These are phyloP conservation scores for Berghia stephanieae DNA, from an alignment of 1,140 invertebrate species.

Conservation along the genomic window DNA sequence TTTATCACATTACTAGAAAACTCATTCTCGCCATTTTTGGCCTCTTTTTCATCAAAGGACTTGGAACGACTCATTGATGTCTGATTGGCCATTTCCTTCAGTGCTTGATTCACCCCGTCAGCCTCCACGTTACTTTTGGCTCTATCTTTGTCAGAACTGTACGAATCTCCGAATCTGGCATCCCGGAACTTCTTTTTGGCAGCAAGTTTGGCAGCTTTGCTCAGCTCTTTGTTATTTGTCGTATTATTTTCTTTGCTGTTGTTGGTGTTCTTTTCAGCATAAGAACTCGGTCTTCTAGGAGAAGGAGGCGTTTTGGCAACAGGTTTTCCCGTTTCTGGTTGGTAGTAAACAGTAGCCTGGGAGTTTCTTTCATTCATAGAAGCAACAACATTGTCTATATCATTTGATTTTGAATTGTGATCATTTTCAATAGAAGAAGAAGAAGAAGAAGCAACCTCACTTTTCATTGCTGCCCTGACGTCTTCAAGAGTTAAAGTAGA, in stretches of 20 bases:
- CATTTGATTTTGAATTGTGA: too few species aligned
- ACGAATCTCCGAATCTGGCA: conserved; percentile 55
- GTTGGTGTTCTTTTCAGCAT: background rate
- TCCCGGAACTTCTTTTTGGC: conserved; percentile 53
- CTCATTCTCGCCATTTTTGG: conserved; percentile 43
- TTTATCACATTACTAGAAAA: conserved; percentile 8
- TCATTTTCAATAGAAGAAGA: too few species aligned
- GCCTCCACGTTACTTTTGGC: conserved; percentile 59
- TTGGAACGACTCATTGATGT: conserved; percentile 58
- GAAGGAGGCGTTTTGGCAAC: conserved; percentile 5
- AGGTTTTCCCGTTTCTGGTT: too few species aligned
- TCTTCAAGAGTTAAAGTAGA: conserved; percentile 53
- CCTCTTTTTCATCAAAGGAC: conserved; percentile 58
- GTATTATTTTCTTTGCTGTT: conserved; percentile 30
- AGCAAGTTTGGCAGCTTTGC: conserved; percentile 54
- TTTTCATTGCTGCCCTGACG: conserved; percentile 47
- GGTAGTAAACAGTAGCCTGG: too few species aligned
- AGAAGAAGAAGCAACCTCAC: too few species aligned
- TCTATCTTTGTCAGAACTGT: conserved; percentile 38
- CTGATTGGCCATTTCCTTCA: conserved; percentile 47
- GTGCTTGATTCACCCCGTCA: conserved; percentile 53
- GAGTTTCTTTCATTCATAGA: too few species aligned
- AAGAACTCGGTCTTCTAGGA: background rate
- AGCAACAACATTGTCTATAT: too few species aligned
- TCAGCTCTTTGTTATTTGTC: conserved; percentile 32